A percentile compares a stretch with the other conserved stretches of the same genome.
Evolutionary conservation across 2,888 invertebrate species (phyloP).

Genomic region (Agrotis exclamationis): DNA sequence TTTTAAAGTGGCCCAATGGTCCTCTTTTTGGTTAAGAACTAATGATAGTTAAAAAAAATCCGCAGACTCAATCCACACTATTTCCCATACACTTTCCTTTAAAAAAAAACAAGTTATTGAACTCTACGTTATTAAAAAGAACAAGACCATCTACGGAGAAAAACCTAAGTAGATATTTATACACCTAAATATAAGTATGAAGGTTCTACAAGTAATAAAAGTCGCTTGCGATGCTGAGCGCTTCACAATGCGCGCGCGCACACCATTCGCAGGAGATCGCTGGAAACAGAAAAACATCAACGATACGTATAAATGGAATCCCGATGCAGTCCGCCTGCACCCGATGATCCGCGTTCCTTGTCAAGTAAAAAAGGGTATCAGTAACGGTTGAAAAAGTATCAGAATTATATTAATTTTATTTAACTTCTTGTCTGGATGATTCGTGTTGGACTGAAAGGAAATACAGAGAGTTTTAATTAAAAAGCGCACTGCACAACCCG

Average conservation of each 20-base stretch:
- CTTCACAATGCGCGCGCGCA: conserved; percentile 58
- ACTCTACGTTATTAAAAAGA: conserved; percentile 30
- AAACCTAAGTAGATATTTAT: conserved; percentile 54
- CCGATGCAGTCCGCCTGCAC: conserved; percentile 45
- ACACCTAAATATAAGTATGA: conserved; percentile 45
- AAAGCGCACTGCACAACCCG: neutral
- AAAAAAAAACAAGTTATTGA: conserved; percentile 30
- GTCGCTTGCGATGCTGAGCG: conserved; percentile 52
- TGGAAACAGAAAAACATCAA: conserved; percentile 82
- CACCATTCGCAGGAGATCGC: conserved; percentile 65
- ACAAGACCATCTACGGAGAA: conserved; percentile 35
- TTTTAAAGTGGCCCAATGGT: neutral
- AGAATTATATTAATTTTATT: conserved; percentile 52
- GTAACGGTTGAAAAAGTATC: conserved; percentile 56
- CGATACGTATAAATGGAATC: conserved; percentile 55
- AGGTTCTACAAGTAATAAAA: conserved; percentile 55
- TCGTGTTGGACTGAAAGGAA: conserved; percentile 28
- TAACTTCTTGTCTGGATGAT: conserved; percentile 36
- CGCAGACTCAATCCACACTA: neutral
- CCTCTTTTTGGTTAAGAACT: neutral
- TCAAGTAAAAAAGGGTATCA: conserved; percentile 57
- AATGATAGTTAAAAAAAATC: neutral
- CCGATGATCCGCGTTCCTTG: conserved; percentile 66
- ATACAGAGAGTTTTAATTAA: conserved; percentile 29
- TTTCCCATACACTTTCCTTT: neutral